Evolutionary conservation across 2,888 invertebrate genomes (phyloP).

Genomic region (Acleris sparsana): DNA sequence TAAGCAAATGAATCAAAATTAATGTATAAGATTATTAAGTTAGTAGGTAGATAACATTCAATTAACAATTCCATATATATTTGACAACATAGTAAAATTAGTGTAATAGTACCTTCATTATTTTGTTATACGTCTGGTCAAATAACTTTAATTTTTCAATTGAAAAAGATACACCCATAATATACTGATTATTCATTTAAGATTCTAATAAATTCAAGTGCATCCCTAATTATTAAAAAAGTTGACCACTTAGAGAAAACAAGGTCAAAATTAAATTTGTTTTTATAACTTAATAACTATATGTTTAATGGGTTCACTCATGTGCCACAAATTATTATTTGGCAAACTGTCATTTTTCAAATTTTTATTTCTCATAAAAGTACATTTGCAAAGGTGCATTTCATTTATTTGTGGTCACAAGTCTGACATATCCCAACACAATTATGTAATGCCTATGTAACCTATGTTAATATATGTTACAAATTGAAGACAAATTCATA

Average conservation of each 20-base stretch:
- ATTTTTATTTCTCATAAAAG: too few species aligned
- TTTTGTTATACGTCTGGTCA: conserved; percentile 19
- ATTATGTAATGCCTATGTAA: too few species aligned
- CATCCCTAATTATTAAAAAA: conserved; percentile 18
- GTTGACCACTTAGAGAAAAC: conserved; percentile 12
- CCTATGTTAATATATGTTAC: too few species aligned
- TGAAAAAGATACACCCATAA: conserved; percentile 6
- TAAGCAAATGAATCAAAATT: conserved; percentile 41
- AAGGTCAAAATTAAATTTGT: conserved; percentile 16
- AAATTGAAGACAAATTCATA: too few species aligned
- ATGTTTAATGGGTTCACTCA: conserved; percentile 20
- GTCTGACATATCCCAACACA: too few species aligned
- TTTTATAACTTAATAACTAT: conserved; percentile 21
- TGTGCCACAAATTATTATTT: too few species aligned
- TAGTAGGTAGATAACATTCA: conserved; percentile 16
- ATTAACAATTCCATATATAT: conserved; percentile 19
- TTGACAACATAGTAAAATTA: conserved; percentile 17
- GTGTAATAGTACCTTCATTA: conserved; percentile 5
- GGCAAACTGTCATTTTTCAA: too few species aligned
- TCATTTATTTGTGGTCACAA: too few species aligned
- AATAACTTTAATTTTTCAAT: conserved; percentile 12
- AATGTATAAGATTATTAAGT: conserved; percentile 15
- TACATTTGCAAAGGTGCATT: too few species aligned
- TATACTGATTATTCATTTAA: conserved; percentile 8
- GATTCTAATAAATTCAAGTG: conserved; percentile 12